Evolutionary conservation across 2,797 vertebrate species (phyloP).

Genomic region (Neopelma chrysocephalum): DNA sequence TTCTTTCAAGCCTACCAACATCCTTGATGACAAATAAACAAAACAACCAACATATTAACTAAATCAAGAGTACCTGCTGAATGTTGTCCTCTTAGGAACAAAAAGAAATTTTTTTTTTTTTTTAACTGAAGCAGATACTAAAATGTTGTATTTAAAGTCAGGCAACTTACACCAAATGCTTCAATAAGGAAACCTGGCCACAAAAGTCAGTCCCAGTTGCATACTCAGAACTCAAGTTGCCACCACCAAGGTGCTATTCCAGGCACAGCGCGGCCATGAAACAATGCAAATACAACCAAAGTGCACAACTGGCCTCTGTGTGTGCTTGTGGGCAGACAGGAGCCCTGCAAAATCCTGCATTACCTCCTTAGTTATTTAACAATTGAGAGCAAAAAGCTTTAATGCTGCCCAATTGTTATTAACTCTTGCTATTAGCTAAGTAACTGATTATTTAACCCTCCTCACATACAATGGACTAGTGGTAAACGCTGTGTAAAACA

Average conservation of each 20-base stretch:
- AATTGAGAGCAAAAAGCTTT: not conserved
- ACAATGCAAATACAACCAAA: not conserved
- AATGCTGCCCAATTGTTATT: not conserved
- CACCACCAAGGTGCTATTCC: not conserved
- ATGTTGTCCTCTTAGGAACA: not conserved
- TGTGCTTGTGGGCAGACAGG: not conserved
- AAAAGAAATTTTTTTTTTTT: too few relatives aligned
- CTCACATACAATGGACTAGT: not conserved
- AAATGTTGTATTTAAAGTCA: not conserved
- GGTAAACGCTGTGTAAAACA: not conserved
- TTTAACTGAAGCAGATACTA: too few relatives aligned
- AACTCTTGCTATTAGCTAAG: not conserved
- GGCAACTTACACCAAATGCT: not conserved
- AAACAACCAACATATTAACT: not conserved
- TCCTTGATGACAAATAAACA: not conserved
- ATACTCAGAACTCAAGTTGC: not conserved
- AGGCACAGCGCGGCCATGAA: not conserved
- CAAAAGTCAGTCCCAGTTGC: not conserved
- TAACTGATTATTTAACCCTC: not conserved
- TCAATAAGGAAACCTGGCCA: not conserved
- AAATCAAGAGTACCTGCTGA: not conserved
- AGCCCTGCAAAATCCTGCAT: not conserved
- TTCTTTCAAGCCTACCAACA: not conserved
- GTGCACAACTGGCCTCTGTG: not conserved
- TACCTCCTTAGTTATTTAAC: not conserved